Evolutionary conservation across 2,113 vertebrate genomes (phyloP), one percentile per base, ranked within the genome.

Genomic region (Perognathus longimembris): DNA sequence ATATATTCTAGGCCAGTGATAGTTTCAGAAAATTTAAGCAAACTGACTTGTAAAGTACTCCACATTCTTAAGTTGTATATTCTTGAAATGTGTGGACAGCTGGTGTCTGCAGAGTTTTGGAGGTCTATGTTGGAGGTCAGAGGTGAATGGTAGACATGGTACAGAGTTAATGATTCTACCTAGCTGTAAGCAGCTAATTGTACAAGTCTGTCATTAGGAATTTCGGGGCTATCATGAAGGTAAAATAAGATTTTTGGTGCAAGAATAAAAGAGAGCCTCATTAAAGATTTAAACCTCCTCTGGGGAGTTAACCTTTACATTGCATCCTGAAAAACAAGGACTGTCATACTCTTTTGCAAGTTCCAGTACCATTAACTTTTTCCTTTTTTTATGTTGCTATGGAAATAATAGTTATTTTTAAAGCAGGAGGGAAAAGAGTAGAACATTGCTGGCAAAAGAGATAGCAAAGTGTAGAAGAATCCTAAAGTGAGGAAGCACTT

Each of bases 61-160:
- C n/a, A 86, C 5, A 75, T 89, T 92, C 76, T 91, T 92, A 78
- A 61, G 86, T 79, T 83, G 24, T 57, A 21, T 88, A 4, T 75
- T 81, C 18, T 61, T 84, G 76, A 75, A 90, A 79, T 86, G 36
- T 59, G 82, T 83, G 34, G 4, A 26, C 85, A 54, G 50, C 50
- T 54, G 50, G 17, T 54, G 50, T 54, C 50, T 54, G 50, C 50
- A 64, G 88, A 74, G 69, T 69, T 77, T 59, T 36, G 74, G 59
- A 70, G 71, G 64, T 73, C 75, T 64, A 11, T 83, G 42, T 28
- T 42, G 24, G 57, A 88, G 28, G 28, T 92, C 63, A 74, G 40
- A 24, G 63, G 42, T 61, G 26, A 75, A 32, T 30, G 10, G 32
- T 64, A 36, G 59, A 57, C 57, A 6, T n/a, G 32, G 34, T 90